Conservation (phyloP, 2,797 vertebrate species). For the Phrynocephalus vlangalii region DNA sequence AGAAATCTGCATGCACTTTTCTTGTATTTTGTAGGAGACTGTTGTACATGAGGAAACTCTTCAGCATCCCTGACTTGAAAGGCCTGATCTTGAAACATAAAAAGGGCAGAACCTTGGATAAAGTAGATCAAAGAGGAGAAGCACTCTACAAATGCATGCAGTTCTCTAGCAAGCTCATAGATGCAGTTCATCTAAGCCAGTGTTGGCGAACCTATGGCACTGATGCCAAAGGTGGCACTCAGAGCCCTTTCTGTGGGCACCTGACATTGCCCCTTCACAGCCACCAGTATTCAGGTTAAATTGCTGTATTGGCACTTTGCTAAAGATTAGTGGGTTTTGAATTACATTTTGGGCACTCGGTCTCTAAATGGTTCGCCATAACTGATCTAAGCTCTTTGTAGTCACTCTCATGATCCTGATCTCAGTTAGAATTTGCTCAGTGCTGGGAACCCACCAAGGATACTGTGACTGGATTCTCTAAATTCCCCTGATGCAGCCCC, state of each 20-base stretch:
- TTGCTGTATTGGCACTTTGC: too few relatives aligned
- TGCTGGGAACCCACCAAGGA: not conserved
- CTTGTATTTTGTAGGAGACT: not conserved
- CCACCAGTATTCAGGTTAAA: too few relatives aligned
- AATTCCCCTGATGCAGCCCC: too few relatives aligned
- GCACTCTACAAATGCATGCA: not conserved
- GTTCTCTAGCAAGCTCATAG: not conserved
- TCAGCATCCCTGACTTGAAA: not conserved
- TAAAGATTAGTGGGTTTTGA: too few relatives aligned
- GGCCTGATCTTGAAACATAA: not conserved
- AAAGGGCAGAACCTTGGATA: not conserved
- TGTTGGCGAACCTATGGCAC: too few relatives aligned
- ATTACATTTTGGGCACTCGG: too few relatives aligned
- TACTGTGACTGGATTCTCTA: not conserved
- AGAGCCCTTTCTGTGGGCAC: too few relatives aligned
- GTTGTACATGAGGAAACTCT: not conserved
- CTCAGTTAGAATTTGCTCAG: not conserved
- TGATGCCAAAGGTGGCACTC: too few relatives aligned
- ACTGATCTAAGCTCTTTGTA: not conserved
- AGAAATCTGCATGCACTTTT: not conserved
- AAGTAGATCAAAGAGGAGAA: not conserved
- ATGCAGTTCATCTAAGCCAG: not conserved
- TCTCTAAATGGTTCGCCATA: too few relatives aligned
- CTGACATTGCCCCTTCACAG: too few relatives aligned
- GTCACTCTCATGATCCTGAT: not conserved